Conservation (phyloP, 2,797 vertebrate genomes). For the Nyctibius grandis region DNA sequence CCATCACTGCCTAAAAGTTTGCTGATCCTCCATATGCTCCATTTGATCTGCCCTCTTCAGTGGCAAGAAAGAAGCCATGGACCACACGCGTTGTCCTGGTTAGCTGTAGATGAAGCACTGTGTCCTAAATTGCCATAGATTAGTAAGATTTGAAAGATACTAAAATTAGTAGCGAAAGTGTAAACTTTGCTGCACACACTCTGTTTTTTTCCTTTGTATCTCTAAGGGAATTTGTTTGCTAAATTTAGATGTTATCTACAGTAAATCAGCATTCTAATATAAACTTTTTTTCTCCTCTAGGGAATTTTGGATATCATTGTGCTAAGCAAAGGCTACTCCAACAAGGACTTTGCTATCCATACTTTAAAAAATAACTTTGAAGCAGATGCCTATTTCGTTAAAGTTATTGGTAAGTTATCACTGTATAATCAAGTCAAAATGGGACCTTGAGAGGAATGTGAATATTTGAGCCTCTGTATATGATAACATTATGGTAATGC, state of each 20-base stretch:
- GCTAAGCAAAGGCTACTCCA: slow-evolving; percentile 78
- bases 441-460: background rate
- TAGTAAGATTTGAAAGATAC: background rate
- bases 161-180: background rate
- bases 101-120: background rate
- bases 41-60: background rate
- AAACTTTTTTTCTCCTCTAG: slow-evolving; percentile 66
- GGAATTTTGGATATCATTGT: slow-evolving; percentile 95
- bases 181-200: background rate
- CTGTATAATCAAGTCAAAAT: background rate
- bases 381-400: slow-evolving; percentile 96
- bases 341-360: slow-evolving; percentile 82
- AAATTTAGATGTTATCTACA: background rate
- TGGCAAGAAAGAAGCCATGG: background rate
- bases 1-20: background rate
- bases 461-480: background rate
- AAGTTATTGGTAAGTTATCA: slow-evolving; percentile 93
- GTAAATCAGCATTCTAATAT: background rate
- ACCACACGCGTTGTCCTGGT: background rate
- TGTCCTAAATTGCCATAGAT: background rate
- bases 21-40: background rate
- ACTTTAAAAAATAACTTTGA: slow-evolving; percentile 97
- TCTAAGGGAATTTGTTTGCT: background rate
- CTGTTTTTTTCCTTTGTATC: background rate
- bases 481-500: background rate